These are phyloP conservation scores for Psammodynastes pulverulentus DNA, from an alignment of 2,113 vertebrate genomes.

Conservation along the genomic window DNA sequence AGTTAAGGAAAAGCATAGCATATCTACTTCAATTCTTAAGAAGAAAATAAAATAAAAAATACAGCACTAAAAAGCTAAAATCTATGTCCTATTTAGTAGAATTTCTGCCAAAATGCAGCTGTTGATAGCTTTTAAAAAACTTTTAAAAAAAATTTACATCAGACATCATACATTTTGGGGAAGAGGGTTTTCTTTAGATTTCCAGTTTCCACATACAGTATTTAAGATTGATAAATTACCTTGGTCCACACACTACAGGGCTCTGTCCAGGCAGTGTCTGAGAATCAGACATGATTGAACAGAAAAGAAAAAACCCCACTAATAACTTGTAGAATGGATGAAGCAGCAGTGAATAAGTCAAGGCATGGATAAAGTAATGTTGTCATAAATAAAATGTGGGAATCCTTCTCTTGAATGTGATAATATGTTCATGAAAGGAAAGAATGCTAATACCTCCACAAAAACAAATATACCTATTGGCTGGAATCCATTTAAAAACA, in stretches of 20 bases:
- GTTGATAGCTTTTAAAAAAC: not conserved
- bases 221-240: not conserved
- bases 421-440: not conserved
- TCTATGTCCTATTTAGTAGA: not conserved
- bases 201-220: not conserved
- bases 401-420: not conserved
- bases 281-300: not conserved
- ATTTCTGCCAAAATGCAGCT: not conserved
- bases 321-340: not conserved
- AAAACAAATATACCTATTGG: not conserved
- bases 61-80: not conserved
- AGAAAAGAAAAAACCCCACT: not conserved
- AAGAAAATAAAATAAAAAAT: not conserved
- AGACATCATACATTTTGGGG: not conserved
- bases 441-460: not conserved
- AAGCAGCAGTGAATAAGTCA: not conserved
- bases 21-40: not conserved
- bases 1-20: not conserved
- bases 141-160: not conserved
- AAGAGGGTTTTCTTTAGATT: not conserved
- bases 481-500: not conserved
- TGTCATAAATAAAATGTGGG: not conserved
- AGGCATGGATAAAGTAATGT: not conserved
- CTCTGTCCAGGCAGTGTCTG: not conserved
- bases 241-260: not conserved